Base-by-base conservation (phyloP, 2,888 invertebrate species). In the Drosophila mimica region DNA sequence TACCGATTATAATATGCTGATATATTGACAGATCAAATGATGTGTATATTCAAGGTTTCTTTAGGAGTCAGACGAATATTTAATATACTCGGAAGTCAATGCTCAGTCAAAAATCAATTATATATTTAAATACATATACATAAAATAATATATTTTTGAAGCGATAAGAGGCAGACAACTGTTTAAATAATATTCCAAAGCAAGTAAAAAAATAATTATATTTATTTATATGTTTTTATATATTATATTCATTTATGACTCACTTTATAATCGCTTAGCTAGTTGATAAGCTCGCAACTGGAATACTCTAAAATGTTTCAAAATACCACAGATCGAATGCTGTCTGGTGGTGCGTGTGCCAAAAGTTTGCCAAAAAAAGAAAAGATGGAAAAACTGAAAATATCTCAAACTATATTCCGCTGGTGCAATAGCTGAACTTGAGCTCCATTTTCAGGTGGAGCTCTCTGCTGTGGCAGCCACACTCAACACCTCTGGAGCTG, bases 401-500 rank as follows among this genome's bases (percentile, higher is more conserved):
- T 15, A 53, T 8, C n/a, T 28, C 3, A 62, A 54, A 43, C 40
- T 6, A 36, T 36, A 17, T 46, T 31, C 6, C 33, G 43, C 33
- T 69, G 31, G 33, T 36, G 49, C 46, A 69, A 69, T 6, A 54
- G 54, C 11, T 46, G 40, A 76, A 51, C 25, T 52, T 64, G 15
- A 30, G 52, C 49, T 57, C 33, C 34, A 56, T 20, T 67, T 46
- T 20, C 20, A 15, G 57, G 11, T 43, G 13, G 7, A 56, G 28
- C 15, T 25, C 49, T 40, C 58, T 31, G 52, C 20, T 17, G 20
- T 25, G 34, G 60, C 49, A 46, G 28, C 57, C 13, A 30, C 85
- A 73, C 59, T 90, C 90, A 90, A 85, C 85, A 85, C 85, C 85
- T 86, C 74, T 83, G 83, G 83, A 76, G 82, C 84, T 84, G 89